Percentiles rank a stretch among this genome's conserved stretches.
phyloP scores from a whole-genome alignment of 2,888 invertebrate species.

The Amphipyra tragopoginis region DNA sequence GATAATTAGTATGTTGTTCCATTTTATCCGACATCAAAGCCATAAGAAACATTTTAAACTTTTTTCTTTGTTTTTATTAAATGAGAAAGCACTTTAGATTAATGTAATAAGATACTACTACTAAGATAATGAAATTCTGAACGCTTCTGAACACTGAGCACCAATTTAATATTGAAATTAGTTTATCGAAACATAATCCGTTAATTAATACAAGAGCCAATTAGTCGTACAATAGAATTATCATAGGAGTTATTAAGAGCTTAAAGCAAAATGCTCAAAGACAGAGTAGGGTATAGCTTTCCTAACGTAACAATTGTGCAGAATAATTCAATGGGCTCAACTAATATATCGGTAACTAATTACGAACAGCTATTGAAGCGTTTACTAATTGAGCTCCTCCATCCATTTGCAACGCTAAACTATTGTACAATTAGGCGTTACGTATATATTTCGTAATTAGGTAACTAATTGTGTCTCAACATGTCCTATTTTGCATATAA shows the following conservation, averaged over 20 bases:
- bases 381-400: conserved; percentile 31
- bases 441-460: conserved; percentile 30
- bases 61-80: too few species aligned
- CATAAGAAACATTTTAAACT: too few species aligned
- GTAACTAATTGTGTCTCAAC: conserved; percentile 26
- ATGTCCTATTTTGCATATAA: conserved; percentile 3
- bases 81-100: too few species aligned
- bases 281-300: neutral
- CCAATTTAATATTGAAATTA: too few species aligned
- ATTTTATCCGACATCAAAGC: too few species aligned
- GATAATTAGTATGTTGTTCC: too few species aligned
- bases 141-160: too few species aligned
- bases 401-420: conserved; percentile 26
- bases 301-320: conserved; percentile 15
- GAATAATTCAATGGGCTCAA: conserved; percentile 5
- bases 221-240: too few species aligned
- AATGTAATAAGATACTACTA: too few species aligned
- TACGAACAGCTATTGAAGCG: conserved; percentile 26
- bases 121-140: too few species aligned
- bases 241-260: neutral
- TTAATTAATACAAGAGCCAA: too few species aligned
- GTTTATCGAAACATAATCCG: too few species aligned
- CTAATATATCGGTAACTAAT: conserved; percentile 22
- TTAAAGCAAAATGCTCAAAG: conserved; percentile 11
- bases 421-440: conserved; percentile 25